Evolutionary conservation across 1,140 invertebrate genomes (phyloP).

Genomic region (Tribolium castaneum): DNA sequence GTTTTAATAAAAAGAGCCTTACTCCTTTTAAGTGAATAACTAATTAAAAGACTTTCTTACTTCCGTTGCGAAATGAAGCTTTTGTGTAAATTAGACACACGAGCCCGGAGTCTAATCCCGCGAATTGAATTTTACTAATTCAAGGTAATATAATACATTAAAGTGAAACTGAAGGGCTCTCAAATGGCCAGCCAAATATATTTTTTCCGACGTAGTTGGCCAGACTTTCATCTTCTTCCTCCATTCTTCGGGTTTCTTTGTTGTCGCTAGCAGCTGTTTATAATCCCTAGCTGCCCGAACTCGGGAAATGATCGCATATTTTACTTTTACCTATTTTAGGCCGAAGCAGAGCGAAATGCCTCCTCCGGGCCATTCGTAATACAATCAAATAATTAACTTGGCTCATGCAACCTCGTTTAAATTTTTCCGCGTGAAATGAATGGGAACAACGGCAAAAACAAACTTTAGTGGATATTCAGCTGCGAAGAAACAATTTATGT

Average conservation of each 20-base stretch:
- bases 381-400: constrained; percentile 10
- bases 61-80: constrained; percentile 29
- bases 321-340: constrained; percentile 16
- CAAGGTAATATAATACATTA: constrained; percentile 29
- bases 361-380: constrained; percentile 6
- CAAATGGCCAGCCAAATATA: constrained; percentile 25
- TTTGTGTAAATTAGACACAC: constrained; percentile 34
- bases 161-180: constrained; percentile 31
- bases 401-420: constrained; percentile 5
- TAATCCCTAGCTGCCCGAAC: constrained; percentile 15
- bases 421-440: constrained; percentile 10
- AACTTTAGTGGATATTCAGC: constrained; percentile 30
- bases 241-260: constrained; percentile 17
- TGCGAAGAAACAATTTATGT: constrained; percentile 25
- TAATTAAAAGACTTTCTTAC: constrained; percentile 36
- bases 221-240: constrained; percentile 15
- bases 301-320: constrained; percentile 10
- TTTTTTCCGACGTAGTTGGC: constrained; percentile 3
- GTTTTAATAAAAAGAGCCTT: constrained; percentile 26
- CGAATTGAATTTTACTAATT: constrained; percentile 35
- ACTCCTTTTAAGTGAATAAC: constrained; percentile 34
- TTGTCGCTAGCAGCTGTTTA: constrained; percentile 27
- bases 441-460: constrained; percentile 10
- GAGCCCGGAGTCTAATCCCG: constrained; percentile 17
- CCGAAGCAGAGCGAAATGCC: background rate